phyloP scores from a whole-genome alignment of 1,140 invertebrate species.

The Chionoecetes opilio region DNA sequence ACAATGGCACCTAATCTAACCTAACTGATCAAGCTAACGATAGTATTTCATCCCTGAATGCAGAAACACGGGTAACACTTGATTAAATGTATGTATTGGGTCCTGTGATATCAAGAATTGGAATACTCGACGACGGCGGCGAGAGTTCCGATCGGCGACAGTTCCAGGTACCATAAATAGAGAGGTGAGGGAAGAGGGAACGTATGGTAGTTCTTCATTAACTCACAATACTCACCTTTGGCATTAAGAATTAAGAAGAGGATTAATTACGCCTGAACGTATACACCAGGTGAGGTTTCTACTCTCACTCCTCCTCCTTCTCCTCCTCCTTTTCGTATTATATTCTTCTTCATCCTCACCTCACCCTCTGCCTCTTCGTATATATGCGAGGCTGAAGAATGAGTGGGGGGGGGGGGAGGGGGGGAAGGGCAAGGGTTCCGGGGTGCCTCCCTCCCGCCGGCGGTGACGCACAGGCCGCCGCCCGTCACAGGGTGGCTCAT shows the following conservation, averaged over 20 bases:
- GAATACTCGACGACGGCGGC: too few species aligned
- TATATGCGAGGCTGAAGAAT: background rate
- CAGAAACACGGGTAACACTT: too few species aligned
- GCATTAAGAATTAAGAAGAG: too few species aligned
- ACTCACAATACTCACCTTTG: constrained; percentile 3
- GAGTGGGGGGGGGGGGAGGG: background rate
- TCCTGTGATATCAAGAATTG: too few species aligned
- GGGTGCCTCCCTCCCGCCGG: background rate
- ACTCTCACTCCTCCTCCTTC: background rate
- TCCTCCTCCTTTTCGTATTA: background rate
- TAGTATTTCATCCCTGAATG: too few species aligned
- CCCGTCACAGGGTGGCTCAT: background rate
- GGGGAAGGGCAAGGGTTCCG: background rate
- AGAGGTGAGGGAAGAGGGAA: background rate
- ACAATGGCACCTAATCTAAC: too few species aligned
- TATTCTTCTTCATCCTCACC: background rate
- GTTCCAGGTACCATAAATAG: too few species aligned
- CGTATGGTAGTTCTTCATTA: background rate
- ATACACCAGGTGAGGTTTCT: background rate
- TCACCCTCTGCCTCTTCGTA: background rate
- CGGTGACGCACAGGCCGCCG: background rate
- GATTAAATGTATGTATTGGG: too few species aligned
- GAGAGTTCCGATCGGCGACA: too few species aligned
- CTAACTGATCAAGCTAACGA: too few species aligned
- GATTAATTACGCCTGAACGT: constrained; percentile 16